phyloP scores from a whole-genome alignment of 2,113 vertebrate species.

The Apteryx owenii region DNA sequence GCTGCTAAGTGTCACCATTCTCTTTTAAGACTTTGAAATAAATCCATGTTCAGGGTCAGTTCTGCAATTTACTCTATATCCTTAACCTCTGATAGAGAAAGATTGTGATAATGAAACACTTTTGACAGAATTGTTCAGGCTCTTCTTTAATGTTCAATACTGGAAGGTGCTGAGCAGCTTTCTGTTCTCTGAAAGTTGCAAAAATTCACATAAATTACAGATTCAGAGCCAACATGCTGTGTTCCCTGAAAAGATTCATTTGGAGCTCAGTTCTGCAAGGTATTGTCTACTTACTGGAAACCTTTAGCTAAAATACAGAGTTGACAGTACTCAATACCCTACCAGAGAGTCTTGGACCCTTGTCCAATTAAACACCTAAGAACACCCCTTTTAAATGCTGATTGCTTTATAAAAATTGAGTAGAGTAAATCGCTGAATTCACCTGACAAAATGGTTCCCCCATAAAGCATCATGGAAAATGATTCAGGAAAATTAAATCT shows the following conservation, averaged over 20 bases:
- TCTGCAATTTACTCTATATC: not conserved
- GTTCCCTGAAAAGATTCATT: not conserved
- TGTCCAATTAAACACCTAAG: not conserved
- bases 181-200: not conserved
- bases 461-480: not conserved
- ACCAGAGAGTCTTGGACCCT: not conserved
- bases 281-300: not conserved
- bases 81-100: not conserved
- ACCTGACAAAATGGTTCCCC: not conserved
- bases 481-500: not conserved
- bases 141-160: not conserved
- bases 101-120: not conserved
- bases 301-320: not conserved
- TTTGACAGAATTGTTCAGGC: not conserved
- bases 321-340: not conserved
- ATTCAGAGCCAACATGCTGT: not conserved
- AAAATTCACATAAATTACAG: not conserved
- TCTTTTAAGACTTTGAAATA: slow-evolving; percentile 19
- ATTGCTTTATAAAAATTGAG: not conserved
- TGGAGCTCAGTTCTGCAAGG: not conserved
- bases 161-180: not conserved
- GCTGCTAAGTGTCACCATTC: not conserved
- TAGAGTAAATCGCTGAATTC: not conserved
- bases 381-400: not conserved
- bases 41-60: not conserved